Conservation (phyloP, 2,113 vertebrate genomes). For the Haemorhous mexicanus region DNA sequence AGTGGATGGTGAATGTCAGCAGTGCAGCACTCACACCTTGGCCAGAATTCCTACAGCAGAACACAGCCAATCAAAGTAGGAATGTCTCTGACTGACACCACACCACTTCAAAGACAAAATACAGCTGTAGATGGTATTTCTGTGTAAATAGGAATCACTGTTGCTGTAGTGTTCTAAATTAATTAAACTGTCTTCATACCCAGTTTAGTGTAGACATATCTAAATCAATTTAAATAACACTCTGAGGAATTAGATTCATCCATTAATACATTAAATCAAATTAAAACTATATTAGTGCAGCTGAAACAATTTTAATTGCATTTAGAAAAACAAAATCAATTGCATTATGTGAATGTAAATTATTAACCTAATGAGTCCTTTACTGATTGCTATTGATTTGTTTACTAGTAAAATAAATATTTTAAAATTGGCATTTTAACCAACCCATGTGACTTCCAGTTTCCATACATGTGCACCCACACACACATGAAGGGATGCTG, state of each 20-base stretch:
- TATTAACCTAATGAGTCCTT: slow-evolving; percentile 1
- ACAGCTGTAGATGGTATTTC: background rate
- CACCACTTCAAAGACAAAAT: background rate
- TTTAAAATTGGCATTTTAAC: background rate
- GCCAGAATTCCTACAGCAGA: background rate
- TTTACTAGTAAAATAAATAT: background rate
- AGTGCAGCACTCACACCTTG: background rate
- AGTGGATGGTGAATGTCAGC: background rate
- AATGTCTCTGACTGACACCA: background rate
- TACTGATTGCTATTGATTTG: slow-evolving; percentile 1
- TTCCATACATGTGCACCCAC: background rate
- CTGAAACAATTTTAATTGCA: background rate
- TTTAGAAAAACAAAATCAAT: slow-evolving; percentile 10
- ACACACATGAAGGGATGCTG: background rate
- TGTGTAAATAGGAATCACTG: background rate
- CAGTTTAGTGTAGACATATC: background rate
- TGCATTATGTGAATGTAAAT: background rate
- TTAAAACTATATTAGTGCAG: background rate
- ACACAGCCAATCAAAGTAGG: background rate
- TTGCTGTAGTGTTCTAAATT: background rate
- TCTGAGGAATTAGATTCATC: background rate
- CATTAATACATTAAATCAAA: slow-evolving; percentile 24
- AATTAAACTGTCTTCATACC: background rate
- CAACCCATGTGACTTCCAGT: background rate
- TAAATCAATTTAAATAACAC: background rate